Conservation (phyloP, 2,113 vertebrate genomes). For the Chloropsis hardwickii region DNA sequence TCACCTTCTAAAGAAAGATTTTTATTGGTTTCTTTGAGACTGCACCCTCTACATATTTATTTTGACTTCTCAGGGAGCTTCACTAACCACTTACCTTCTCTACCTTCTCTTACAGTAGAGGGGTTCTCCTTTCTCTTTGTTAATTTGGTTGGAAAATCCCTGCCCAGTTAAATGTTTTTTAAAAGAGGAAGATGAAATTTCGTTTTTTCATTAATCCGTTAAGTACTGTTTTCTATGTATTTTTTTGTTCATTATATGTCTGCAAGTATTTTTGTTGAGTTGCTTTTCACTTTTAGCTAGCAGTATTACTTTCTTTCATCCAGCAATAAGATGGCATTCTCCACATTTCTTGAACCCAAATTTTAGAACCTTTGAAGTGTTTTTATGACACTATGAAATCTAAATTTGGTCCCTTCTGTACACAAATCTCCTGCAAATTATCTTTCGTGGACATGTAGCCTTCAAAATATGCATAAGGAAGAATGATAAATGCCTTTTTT, state of each 20-base stretch:
- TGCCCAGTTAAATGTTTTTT: not conserved
- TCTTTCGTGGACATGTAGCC: not conserved
- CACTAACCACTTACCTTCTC: not conserved
- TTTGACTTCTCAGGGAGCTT: not conserved
- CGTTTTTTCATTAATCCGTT: not conserved
- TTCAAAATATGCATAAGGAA: not conserved
- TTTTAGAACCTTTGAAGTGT: not conserved
- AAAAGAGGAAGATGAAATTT: not conserved
- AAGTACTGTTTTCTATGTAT: not conserved
- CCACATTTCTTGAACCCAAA: not conserved
- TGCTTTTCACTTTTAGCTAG: not conserved
- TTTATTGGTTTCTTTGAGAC: not conserved
- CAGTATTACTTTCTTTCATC: not conserved
- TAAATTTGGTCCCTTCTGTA: not conserved
- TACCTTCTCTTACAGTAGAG: not conserved
- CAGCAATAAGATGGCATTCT: not conserved
- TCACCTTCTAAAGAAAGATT: not conserved
- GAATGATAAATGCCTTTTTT: not conserved
- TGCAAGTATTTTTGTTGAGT: not conserved
- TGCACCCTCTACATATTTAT: not conserved
- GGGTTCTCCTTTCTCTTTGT: not conserved
- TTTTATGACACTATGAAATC: not conserved
- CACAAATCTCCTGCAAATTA: not conserved
- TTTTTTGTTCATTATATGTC: not conserved
- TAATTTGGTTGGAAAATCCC: not conserved